Evolutionary conservation across 2,888 invertebrate species (phyloP).

Genomic region (Myopa tessellatipennis): DNA sequence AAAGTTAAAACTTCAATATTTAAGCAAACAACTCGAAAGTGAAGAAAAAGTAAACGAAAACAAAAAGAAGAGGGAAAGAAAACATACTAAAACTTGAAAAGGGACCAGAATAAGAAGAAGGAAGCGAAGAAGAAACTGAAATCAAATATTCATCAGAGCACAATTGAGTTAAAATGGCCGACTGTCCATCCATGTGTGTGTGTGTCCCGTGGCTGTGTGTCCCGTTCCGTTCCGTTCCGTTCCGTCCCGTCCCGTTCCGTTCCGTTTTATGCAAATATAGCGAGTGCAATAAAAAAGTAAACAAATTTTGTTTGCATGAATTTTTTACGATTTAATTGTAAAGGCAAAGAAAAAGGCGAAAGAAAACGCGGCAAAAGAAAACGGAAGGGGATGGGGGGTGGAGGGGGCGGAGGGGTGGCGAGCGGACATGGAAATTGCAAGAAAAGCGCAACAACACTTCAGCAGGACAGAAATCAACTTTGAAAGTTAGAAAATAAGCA

Average conservation of each 20-base stretch:
- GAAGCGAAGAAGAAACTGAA: neutral
- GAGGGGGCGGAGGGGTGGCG: neutral
- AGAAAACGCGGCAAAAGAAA: neutral
- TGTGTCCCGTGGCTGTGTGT: too few species aligned
- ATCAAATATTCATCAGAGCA: constrained; percentile 39
- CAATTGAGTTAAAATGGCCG: constrained; percentile 36
- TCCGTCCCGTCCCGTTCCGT: neutral
- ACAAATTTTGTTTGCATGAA: constrained; percentile 36
- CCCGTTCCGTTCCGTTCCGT: neutral
- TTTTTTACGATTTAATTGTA: constrained; percentile 37
- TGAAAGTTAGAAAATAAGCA: constrained; percentile 20
- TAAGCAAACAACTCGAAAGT: neutral
- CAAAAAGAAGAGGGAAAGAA: neutral
- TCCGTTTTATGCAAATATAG: constrained; percentile 29
- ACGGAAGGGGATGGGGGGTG: neutral
- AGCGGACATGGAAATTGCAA: constrained; percentile 11
- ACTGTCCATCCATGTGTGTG: neutral
- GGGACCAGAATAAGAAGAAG: neutral
- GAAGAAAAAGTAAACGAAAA: neutral
- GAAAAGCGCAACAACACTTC: constrained; percentile 38
- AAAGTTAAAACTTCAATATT: constrained; percentile 8
- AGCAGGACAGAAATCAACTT: constrained; percentile 35
- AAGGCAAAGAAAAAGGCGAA: constrained; percentile 3
- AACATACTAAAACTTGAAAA: neutral
- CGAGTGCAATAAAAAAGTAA: constrained; percentile 25